Conservation (phyloP, 2,888 invertebrate species). For the Caenorhabditis virilis region DNA sequence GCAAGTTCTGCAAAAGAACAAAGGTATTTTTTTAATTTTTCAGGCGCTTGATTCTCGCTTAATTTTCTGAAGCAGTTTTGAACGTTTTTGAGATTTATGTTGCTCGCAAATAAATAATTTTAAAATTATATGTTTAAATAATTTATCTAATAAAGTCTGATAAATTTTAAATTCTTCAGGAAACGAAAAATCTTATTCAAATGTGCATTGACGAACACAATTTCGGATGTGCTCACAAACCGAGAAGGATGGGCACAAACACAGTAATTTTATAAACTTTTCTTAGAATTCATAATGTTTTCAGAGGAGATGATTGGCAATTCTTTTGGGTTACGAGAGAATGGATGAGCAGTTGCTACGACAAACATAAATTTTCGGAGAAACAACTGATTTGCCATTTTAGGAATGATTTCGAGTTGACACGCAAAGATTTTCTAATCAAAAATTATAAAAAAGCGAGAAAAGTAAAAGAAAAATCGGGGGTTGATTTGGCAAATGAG, state of each 20-base stretch:
- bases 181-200: constrained; percentile 51
- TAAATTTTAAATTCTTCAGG: too few species aligned
- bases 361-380: constrained; percentile 71
- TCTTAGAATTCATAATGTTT: constrained; percentile 11
- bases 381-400: constrained; percentile 75
- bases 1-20: too few species aligned
- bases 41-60: too few species aligned
- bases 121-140: too few species aligned
- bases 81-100: too few species aligned
- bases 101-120: too few species aligned
- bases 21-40: too few species aligned
- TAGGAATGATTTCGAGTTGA: constrained; percentile 75
- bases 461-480: constrained; percentile 50
- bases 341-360: constrained; percentile 72
- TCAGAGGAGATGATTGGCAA: constrained; percentile 73
- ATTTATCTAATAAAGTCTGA: too few species aligned
- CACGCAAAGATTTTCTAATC: constrained; percentile 72
- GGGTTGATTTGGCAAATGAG: constrained; percentile 24
- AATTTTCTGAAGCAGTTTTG: too few species aligned
- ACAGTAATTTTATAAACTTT: constrained; percentile 30
- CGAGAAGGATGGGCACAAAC: constrained; percentile 60
- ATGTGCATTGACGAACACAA: constrained; percentile 60
- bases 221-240: constrained; percentile 58
- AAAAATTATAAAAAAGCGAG: constrained; percentile 63
- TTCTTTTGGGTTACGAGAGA: constrained; percentile 75